Conservation (phyloP, 2,797 vertebrate genomes). For the Iguana delicatissima region DNA sequence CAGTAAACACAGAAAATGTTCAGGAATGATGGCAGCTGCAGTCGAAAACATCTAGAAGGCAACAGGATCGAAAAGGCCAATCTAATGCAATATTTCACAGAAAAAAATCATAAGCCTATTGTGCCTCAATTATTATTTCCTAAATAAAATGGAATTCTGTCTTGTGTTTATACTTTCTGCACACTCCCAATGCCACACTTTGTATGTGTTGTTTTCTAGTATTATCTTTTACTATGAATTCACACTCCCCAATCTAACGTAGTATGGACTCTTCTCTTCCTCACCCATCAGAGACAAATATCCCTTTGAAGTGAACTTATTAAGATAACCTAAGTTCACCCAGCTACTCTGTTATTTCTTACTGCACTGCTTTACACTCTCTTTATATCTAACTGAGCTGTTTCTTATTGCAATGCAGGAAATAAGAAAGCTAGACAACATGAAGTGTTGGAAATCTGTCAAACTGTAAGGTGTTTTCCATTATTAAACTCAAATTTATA, state of each 20-base stretch:
- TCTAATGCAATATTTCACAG: not conserved
- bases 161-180: not conserved
- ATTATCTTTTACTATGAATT: not conserved
- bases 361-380: slow-evolving; percentile 40
- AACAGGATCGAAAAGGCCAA: not conserved
- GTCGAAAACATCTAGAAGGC: not conserved
- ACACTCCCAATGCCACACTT: not conserved
- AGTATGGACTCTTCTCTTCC: not conserved
- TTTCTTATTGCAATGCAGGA: slow-evolving; percentile 74
- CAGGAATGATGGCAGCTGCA: not conserved
- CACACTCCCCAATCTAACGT: not conserved
- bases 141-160: not conserved
- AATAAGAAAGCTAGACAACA: slow-evolving; percentile 77
- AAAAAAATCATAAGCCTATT: not conserved
- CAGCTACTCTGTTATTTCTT: slow-evolving; percentile 70
- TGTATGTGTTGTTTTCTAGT: not conserved
- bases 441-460: slow-evolving; percentile 73
- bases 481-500: slow-evolving; percentile 85
- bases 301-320: not conserved
- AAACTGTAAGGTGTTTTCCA: slow-evolving; percentile 80
- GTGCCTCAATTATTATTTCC: not conserved
- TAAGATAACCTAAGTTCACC: slow-evolving; percentile 64
- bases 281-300: not conserved
- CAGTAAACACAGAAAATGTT: not conserved
- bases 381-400: not conserved